Evolutionary conservation across 2,888 invertebrate genomes (phyloP).

Genomic region (Entomobrya multifasciata): DNA sequence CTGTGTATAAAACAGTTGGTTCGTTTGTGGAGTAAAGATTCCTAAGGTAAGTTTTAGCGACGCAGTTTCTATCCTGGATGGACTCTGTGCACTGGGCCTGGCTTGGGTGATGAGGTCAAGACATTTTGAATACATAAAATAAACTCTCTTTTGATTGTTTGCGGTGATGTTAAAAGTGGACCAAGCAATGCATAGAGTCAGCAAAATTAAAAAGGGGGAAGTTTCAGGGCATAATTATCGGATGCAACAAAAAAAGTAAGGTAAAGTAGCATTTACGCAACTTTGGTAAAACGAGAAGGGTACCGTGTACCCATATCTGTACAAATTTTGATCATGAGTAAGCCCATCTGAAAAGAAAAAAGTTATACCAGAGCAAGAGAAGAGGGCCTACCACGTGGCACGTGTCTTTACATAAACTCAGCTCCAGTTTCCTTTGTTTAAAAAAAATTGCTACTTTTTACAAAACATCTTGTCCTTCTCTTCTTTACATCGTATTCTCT

Average conservation of each 20-base stretch:
- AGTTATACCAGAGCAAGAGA: not conserved
- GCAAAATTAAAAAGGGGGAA: constrained; percentile 38
- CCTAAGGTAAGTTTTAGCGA: no score
- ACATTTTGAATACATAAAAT: no score
- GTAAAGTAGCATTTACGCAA: not conserved
- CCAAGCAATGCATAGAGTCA: not conserved
- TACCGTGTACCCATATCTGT: not conserved
- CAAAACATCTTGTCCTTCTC: not conserved
- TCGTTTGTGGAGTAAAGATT: no score
- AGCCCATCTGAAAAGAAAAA: constrained; percentile 4
- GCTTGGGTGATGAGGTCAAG: no score
- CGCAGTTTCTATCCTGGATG: no score
- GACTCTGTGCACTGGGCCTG: no score
- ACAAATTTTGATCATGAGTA: not conserved
- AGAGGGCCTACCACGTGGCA: constrained; percentile 32
- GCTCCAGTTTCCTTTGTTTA: constrained; percentile 17
- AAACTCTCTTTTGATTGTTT: no score
- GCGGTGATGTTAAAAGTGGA: no score
- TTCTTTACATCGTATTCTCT: not conserved
- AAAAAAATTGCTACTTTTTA: not conserved
- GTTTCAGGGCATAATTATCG: constrained; percentile 24
- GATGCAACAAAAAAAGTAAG: constrained; percentile 44
- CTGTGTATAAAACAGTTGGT: no score
- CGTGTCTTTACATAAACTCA: not conserved
- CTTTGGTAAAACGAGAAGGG: constrained; percentile 8